Percentiles rank a stretch among this genome's conserved stretches.
Conservation (phyloP, 2,797 vertebrate genomes). For the Clarias fuscus region DNA sequence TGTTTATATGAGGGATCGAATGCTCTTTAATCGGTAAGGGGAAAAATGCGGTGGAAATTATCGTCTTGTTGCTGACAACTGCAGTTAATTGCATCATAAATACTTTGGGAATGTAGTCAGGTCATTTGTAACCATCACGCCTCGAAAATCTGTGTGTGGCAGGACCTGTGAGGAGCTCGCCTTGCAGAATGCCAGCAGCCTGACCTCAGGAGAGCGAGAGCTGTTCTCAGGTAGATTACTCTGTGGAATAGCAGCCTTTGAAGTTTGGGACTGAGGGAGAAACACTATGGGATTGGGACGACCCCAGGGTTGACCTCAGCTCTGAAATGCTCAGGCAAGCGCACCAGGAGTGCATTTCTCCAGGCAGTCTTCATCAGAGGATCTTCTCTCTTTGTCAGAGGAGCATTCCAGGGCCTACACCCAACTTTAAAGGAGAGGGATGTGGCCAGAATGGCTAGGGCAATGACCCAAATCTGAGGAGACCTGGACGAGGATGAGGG, state of each 20-base stretch:
- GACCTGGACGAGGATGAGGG: slow-evolving; percentile 58
- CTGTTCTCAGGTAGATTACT: slow-evolving; percentile 69
- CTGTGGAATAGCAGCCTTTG: slow-evolving; percentile 66
- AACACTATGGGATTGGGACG: slow-evolving; percentile 62
- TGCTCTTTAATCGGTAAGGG: slow-evolving; percentile 28
- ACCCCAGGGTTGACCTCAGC: slow-evolving; percentile 68
- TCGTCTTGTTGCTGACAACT: slow-evolving; percentile 37
- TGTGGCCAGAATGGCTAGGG: slow-evolving; percentile 61
- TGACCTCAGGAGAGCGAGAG: slow-evolving; percentile 51
- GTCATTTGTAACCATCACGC: slow-evolving; percentile 24
- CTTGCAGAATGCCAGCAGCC: slow-evolving; percentile 22
- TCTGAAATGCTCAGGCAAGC: slow-evolving; percentile 74
- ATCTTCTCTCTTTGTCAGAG: slow-evolving; percentile 62
- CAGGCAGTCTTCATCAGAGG: slow-evolving; percentile 69
- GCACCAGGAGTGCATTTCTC: slow-evolving; percentile 62
- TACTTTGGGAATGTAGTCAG: slow-evolving; percentile 21
- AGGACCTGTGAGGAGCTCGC: slow-evolving; percentile 6
- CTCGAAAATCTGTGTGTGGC: slow-evolving; percentile 12
- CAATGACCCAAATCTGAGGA: slow-evolving; percentile 76
- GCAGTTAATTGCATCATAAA: slow-evolving; percentile 42
- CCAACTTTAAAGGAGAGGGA: slow-evolving; percentile 61
- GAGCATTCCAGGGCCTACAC: slow-evolving; percentile 49
- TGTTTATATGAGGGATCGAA: slow-evolving; percentile 31
- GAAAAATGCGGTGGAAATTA: slow-evolving; percentile 29
- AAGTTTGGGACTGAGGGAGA: slow-evolving; percentile 65